Conservation (phyloP, 2,888 invertebrate species). For the Sisyra terminalis region DNA sequence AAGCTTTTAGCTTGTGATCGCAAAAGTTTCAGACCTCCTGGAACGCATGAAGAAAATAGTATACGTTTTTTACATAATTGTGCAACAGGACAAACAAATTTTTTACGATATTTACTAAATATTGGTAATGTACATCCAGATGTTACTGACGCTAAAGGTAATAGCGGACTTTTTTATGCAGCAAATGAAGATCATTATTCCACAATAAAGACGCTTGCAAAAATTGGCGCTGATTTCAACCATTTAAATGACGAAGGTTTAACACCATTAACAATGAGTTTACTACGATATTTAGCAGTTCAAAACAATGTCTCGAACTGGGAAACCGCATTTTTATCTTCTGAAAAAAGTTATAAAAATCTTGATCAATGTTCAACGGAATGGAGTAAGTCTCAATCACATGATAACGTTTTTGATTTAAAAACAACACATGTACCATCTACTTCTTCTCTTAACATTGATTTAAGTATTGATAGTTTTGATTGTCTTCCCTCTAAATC, state of each 20-base stretch:
- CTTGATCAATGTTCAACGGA: background rate
- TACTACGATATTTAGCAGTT: constrained; percentile 18
- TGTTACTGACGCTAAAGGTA: constrained; percentile 33
- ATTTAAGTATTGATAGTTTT: too few species aligned
- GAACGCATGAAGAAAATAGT: constrained; percentile 19
- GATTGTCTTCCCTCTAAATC: too few species aligned
- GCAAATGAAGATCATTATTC: constrained; percentile 27
- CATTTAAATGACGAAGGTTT: constrained; percentile 35
- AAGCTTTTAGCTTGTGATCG: constrained; percentile 19
- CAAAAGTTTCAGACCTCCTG: constrained; percentile 16
- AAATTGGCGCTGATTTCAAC: constrained; percentile 34
- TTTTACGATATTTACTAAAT: constrained; percentile 25
- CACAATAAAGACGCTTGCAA: constrained; percentile 26
- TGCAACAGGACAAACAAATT: constrained; percentile 15
- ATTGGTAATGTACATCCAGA: constrained; percentile 29
- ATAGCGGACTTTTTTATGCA: constrained; percentile 37
- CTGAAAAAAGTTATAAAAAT: too few species aligned
- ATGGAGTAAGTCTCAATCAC: background rate
- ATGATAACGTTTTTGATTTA: background rate
- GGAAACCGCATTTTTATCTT: background rate
- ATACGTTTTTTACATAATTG: constrained; percentile 20
- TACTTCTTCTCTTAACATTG: too few species aligned
- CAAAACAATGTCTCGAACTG: background rate
- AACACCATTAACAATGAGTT: constrained; percentile 29
- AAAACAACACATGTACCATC: background rate